Conservation (phyloP, 2,888 invertebrate genomes). For the Apamea crenata region DNA sequence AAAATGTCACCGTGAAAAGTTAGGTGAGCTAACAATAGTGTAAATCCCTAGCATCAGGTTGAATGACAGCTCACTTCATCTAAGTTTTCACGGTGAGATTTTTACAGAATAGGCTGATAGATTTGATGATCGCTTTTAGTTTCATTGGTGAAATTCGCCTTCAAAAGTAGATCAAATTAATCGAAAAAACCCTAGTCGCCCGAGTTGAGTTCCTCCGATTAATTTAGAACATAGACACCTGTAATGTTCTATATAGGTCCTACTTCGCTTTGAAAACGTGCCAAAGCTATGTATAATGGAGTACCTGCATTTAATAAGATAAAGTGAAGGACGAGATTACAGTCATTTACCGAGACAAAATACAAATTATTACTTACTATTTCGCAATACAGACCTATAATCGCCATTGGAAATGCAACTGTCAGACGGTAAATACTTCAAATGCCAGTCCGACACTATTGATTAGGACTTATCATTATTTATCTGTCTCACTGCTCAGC, state of each 20-base stretch:
- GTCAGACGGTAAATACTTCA: conserved; percentile 60
- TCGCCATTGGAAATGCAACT: conserved; percentile 46
- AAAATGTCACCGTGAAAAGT: no score
- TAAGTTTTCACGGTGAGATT: no score
- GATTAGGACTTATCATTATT: conserved; percentile 61
- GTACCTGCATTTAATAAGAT: not conserved
- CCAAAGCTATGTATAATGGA: not conserved
- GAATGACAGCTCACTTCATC: no score
- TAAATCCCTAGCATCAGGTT: no score
- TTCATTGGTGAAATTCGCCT: not conserved
- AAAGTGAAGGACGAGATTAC: conserved; percentile 40
- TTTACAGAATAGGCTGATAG: no score
- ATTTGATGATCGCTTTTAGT: not conserved
- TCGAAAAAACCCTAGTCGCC: no score
- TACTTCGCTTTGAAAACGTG: not conserved
- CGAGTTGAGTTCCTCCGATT: not conserved
- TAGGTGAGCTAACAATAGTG: no score
- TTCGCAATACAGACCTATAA: conserved; percentile 56
- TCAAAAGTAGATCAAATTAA: not conserved
- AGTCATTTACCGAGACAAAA: conserved; percentile 50
- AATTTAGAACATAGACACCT: not conserved
- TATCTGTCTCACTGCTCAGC: conserved; percentile 46
- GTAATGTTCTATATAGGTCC: not conserved
- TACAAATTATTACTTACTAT: conserved; percentile 53
- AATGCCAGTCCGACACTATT: conserved; percentile 55